Evolutionary conservation across 2,113 vertebrate genomes (phyloP), one percentile per base, ranked within the genome.

Genomic region (Meles meles): DNA sequence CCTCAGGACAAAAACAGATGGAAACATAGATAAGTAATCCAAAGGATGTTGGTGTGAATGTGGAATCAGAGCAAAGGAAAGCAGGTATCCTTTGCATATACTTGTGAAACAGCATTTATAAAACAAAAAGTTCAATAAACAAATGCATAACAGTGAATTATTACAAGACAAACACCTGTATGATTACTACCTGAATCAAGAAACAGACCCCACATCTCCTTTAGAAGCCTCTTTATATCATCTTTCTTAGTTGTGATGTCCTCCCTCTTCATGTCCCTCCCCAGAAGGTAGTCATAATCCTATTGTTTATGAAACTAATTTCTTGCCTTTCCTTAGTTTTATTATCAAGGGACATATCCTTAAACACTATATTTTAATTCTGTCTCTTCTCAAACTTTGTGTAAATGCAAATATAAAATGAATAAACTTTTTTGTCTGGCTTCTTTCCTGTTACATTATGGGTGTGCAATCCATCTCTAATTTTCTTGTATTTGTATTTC

Each of bases 161-260:
- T 27, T 80, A 52, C 21, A 81, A 67, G 20, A 86, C 14, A 65
- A 61, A 34, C 21, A 52, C 29, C 14, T 44, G 11, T 5, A 34
- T 11, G 65, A 39, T 42, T 59, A 18, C 11, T 47, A 29, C 18
- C 34, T 74, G 90, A 47, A 3, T 49, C 4, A 52, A 83, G 37
- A 92, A 92, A 86, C 3, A 71, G 3, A 25, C 0, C 20, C 55
- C 13, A 44, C 34, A 93, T 37, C 5, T 74, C 11, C 39, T 86
- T 23, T 11, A n/a, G 34, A 59, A 84, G 12, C 1, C 0, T 1
- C 18, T 3, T 0, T 27, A 39, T 4, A 55, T 4, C 31, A 13
- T 11, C 12, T 71, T 8, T 83, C 27, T 44, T 69, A 74, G 15
- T 42, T 10, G 39, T 65, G 63, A 65, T 65, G 63, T 14, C 63